Percentiles rank a stretch among this genome's conserved stretches.
Evolutionary conservation across 2,113 vertebrate species (phyloP).

Genomic region (Polypterus bichir): DNA sequence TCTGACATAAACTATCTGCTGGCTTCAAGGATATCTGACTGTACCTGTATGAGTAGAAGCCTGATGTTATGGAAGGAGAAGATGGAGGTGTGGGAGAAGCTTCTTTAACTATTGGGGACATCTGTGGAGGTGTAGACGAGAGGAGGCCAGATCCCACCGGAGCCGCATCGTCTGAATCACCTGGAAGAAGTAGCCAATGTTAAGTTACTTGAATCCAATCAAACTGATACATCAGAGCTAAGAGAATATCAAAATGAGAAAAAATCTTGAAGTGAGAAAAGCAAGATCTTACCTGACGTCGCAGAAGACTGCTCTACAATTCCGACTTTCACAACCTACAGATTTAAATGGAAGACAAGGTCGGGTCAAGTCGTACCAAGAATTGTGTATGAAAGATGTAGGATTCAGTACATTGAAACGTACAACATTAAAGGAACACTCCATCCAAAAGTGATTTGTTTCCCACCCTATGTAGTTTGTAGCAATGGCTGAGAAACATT

Average conservation of each 20-base stretch:
- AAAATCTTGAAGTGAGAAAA: neutral
- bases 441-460: too few species aligned
- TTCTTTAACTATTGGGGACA: slow-evolving; percentile 80
- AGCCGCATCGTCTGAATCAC: slow-evolving; percentile 89
- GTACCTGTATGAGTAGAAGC: slow-evolving; percentile 71
- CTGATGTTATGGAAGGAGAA: slow-evolving; percentile 79
- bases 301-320: slow-evolving; percentile 84
- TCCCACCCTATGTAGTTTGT: too few species aligned
- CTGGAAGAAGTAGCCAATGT: slow-evolving; percentile 35
- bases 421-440: too few species aligned
- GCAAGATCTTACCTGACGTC: slow-evolving; percentile 60
- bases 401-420: too few species aligned
- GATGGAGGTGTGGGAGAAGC: slow-evolving; percentile 84
- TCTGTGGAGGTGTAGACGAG: slow-evolving; percentile 79
- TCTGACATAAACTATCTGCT: neutral
- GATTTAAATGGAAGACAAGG: neutral
- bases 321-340: slow-evolving; percentile 90
- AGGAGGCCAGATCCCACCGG: slow-evolving; percentile 64
- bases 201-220: neutral
- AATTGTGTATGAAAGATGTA: too few species aligned
- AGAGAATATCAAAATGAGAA: neutral
- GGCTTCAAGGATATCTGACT: neutral
- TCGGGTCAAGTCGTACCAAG: too few species aligned
- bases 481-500: too few species aligned
- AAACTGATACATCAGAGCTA: neutral